These are phyloP conservation scores for Leptopilina boulardi DNA, from an alignment of 1,140 invertebrate genomes.

Conservation along the genomic window DNA sequence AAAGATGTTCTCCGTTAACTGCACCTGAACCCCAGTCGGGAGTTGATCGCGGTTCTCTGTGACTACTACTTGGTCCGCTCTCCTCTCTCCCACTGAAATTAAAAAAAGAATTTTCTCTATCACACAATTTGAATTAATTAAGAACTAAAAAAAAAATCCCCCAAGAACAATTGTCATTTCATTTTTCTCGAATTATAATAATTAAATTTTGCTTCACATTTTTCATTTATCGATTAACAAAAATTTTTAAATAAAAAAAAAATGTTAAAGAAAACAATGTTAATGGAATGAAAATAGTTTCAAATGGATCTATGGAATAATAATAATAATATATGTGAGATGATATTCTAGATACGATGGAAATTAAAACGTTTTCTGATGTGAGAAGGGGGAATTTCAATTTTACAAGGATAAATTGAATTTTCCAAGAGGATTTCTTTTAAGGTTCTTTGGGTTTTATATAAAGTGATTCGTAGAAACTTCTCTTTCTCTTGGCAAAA, in stretches of 20 bases:
- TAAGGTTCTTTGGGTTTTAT: not conserved
- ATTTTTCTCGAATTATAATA: no score
- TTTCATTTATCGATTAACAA: no score
- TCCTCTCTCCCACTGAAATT: slow-evolving; percentile 76
- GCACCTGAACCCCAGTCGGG: slow-evolving; percentile 89
- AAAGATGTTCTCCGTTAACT: slow-evolving; percentile 90
- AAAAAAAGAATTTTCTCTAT: slow-evolving; percentile 42
- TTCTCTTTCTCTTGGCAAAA: not conserved
- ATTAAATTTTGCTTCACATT: no score
- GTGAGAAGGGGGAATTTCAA: not conserved
- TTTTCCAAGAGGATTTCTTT: not conserved
- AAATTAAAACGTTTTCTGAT: not conserved
- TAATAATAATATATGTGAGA: no score
- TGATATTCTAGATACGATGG: not conserved
- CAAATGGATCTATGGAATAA: no score
- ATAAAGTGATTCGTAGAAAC: not conserved
- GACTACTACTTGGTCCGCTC: slow-evolving; percentile 64
- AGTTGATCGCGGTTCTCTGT: slow-evolving; percentile 83
- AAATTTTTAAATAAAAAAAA: no score
- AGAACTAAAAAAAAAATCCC: no score
- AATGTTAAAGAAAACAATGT: no score
- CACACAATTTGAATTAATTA: not conserved
- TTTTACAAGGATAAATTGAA: not conserved
- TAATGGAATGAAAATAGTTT: no score
- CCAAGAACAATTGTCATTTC: no score